These are phyloP conservation scores for Benthosema pterotum DNA, from an alignment of 2,797 vertebrate genomes.

Conservation along the genomic window DNA sequence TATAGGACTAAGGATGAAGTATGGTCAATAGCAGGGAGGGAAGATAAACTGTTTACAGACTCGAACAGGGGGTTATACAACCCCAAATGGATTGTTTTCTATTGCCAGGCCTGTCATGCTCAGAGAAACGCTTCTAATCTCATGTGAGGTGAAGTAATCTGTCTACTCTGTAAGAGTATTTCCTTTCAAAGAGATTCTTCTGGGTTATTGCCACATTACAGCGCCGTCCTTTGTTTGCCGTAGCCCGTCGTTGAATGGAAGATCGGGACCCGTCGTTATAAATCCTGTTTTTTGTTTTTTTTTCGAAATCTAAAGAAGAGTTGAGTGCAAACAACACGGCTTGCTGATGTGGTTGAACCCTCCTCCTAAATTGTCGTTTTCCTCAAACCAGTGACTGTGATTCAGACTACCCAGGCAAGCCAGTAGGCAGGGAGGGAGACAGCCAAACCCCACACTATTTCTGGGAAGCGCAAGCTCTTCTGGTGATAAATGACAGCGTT, in stretches of 20 bases:
- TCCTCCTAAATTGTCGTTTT: constrained; percentile 50
- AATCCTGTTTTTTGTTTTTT: constrained; percentile 56
- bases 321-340: constrained; percentile 54
- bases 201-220: constrained; percentile 26
- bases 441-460: constrained; percentile 54
- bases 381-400: constrained; percentile 48
- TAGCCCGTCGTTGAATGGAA: constrained; percentile 35
- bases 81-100: constrained; percentile 6
- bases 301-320: constrained; percentile 36
- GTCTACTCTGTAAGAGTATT: constrained; percentile 18
- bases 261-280: constrained; percentile 40
- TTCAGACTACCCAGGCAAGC: constrained; percentile 64
- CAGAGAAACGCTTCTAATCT: constrained; percentile 43
- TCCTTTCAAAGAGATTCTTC: constrained; percentile 44
- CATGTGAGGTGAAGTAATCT: constrained; percentile 19
- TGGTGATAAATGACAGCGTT: constrained; percentile 76
- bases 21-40: background rate
- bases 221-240: constrained; percentile 39
- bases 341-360: constrained; percentile 49
- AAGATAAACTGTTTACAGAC: constrained; percentile 12
- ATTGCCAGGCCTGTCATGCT: constrained; percentile 11
- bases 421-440: constrained; percentile 68
- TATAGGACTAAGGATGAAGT: constrained; percentile 13
- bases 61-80: background rate
- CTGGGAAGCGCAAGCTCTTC: constrained; percentile 66